A percentile compares a stretch with the other conserved stretches of the same genome.
These are phyloP conservation scores for Rotaria magnacalcarata DNA, from an alignment of 2,888 invertebrate species.

Conservation along the genomic window DNA sequence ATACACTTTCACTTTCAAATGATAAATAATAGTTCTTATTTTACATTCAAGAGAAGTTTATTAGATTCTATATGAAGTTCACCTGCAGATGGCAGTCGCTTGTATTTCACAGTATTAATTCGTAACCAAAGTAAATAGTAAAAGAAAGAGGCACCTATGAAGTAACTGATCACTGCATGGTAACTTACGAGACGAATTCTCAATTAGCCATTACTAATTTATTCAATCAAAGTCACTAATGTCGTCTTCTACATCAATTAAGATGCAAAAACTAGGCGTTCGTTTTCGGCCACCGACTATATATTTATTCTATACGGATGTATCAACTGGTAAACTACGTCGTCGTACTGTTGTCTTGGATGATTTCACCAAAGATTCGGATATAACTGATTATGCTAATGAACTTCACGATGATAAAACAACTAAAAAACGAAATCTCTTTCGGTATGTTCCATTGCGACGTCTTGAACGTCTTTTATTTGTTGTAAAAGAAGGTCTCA, in stretches of 20 bases:
- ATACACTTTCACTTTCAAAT: background rate
- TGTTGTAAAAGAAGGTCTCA: slow-evolving; percentile 57
- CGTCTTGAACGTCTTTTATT: slow-evolving; percentile 60
- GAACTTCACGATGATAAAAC: slow-evolving; percentile 53
- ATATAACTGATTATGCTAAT: slow-evolving; percentile 54
- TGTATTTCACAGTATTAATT: background rate
- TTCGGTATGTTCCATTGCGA: slow-evolving; percentile 53
- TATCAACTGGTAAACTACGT: slow-evolving; percentile 52
- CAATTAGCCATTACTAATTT: no score
- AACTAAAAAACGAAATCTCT: slow-evolving; percentile 7
- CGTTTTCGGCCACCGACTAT: slow-evolving; percentile 58
- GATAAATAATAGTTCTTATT: no score
- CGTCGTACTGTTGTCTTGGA: slow-evolving; percentile 61
- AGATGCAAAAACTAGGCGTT: slow-evolving; percentile 55
- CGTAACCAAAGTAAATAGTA: background rate
- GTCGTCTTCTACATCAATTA: slow-evolving; percentile 10
- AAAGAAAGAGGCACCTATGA: background rate
- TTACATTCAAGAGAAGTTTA: no score
- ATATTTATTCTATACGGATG: slow-evolving; percentile 54
- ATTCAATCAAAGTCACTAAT: background rate
- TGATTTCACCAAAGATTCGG: slow-evolving; percentile 58
- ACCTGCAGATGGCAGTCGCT: background rate
- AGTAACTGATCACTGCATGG: background rate
- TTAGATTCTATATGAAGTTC: no score
- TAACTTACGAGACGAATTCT: background rate